Percentiles rank a stretch among this genome's conserved stretches.
phyloP scores from a whole-genome alignment of 2,113 vertebrate species.

The Lagopus leucura region DNA sequence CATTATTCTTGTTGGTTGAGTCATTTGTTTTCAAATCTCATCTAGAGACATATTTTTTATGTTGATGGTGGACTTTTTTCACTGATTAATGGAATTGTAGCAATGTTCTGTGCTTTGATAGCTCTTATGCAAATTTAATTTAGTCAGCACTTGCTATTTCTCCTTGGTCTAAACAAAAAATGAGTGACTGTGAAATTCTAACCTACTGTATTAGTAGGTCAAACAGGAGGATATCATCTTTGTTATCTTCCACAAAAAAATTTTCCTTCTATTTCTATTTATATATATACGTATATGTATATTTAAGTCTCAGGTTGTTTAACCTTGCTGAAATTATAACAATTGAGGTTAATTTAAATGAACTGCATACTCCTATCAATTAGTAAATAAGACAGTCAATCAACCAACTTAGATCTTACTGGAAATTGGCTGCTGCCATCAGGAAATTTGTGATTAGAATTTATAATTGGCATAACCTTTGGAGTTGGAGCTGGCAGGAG shows the following conservation, averaged over 20 bases:
- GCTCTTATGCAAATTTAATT: not conserved
- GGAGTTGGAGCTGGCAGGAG: not conserved
- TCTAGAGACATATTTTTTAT: not conserved
- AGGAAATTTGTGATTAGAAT: conserved; percentile 68
- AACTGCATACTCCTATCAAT: conserved; percentile 68
- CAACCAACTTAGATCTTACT: conserved; percentile 72
- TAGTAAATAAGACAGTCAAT: conserved; percentile 75
- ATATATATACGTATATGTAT: not conserved
- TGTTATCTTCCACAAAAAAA: not conserved
- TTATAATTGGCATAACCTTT: conserved; percentile 60
- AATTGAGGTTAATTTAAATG: conserved; percentile 72
- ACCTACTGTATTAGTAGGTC: not conserved
- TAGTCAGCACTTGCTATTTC: not conserved
- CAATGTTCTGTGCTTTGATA: not conserved
- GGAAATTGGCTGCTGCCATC: conserved; percentile 68
- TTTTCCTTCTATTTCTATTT: too few relatives aligned
- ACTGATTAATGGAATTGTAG: not conserved
- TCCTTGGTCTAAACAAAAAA: not conserved
- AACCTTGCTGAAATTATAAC: conserved; percentile 66
- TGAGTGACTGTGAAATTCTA: not conserved
- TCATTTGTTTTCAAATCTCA: not conserved
- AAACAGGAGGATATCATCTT: not conserved
- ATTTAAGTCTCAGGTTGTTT: not conserved
- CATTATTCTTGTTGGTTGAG: not conserved
- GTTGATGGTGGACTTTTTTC: fast-evolving